These are phyloP conservation scores for Drosophila buzzatii DNA, from an alignment of 2,888 invertebrate species.

Conservation along the genomic window DNA sequence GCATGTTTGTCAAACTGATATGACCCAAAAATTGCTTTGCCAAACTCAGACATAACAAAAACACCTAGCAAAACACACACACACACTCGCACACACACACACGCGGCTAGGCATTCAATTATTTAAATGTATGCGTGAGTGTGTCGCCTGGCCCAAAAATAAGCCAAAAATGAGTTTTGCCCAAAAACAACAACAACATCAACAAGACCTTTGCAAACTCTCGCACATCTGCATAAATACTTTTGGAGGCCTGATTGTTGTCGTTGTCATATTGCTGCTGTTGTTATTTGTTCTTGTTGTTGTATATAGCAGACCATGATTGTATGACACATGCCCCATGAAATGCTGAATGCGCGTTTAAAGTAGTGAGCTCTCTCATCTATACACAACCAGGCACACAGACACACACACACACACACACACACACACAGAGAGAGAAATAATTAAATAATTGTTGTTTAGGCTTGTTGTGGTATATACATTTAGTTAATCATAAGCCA, in stretches of 20 bases:
- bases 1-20: conserved; percentile 79
- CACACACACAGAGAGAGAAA: too few relatives aligned
- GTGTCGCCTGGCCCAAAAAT: conserved; percentile 36
- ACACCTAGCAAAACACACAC: conserved; percentile 40
- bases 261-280: neutral
- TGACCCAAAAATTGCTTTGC: conserved; percentile 59
- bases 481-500: too few relatives aligned
- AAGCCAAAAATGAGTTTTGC: conserved; percentile 39
- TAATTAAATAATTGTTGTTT: too few relatives aligned
- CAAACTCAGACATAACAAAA: conserved; percentile 32
- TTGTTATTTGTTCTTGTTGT: conserved; percentile 10
- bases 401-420: too few relatives aligned
- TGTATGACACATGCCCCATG: conserved; percentile 15
- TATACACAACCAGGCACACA: neutral
- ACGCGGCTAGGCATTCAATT: conserved; percentile 12
- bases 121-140: conserved; percentile 4
- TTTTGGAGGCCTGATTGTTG: conserved; percentile 19
- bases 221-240: conserved; percentile 71
- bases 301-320: conserved; percentile 11
- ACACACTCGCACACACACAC: neutral
- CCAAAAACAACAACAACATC: conserved; percentile 14
- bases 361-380: neutral
- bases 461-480: too few relatives aligned
- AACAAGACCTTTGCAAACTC: conserved; percentile 17
- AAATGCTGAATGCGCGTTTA: neutral